Evolutionary conservation across 2,797 vertebrate species (phyloP).

Genomic region (Spinibarbus caldwelli): DNA sequence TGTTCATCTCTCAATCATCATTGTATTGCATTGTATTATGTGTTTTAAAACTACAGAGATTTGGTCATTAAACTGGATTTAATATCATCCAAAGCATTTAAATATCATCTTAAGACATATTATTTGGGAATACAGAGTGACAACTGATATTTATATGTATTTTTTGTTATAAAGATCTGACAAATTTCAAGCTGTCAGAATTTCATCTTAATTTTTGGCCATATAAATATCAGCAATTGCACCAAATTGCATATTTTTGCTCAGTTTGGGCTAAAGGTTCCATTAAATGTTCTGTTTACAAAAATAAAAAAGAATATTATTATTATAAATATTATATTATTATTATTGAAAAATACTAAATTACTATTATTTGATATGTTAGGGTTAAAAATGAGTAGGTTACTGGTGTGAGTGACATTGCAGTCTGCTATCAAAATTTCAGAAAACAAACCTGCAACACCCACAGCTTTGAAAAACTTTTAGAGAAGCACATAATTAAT

Average conservation of each 20-base stretch:
- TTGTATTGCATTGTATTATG: neutral
- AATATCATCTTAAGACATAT: neutral
- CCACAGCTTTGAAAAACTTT: neutral
- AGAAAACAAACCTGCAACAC: constrained; percentile 10
- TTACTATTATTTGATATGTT: neutral
- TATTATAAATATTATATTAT: no score
- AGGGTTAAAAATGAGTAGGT: neutral
- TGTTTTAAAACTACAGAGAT: neutral
- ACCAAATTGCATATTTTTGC: no score
- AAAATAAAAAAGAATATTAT: no score
- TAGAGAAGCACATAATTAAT: neutral
- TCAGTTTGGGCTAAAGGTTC: no score
- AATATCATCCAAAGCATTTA: neutral
- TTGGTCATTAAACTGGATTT: neutral
- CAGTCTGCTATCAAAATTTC: neutral
- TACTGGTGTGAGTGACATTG: neutral
- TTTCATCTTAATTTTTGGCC: neutral
- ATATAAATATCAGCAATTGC: neutral
- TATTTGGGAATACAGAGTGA: neutral
- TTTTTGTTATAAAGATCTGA: neutral
- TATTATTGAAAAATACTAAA: neutral
- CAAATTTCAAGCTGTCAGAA: no score
- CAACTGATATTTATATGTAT: neutral
- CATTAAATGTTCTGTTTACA: no score
- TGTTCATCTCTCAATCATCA: neutral